Conservation (phyloP, 2,113 vertebrate species). For the Bombycilla garrulus region DNA sequence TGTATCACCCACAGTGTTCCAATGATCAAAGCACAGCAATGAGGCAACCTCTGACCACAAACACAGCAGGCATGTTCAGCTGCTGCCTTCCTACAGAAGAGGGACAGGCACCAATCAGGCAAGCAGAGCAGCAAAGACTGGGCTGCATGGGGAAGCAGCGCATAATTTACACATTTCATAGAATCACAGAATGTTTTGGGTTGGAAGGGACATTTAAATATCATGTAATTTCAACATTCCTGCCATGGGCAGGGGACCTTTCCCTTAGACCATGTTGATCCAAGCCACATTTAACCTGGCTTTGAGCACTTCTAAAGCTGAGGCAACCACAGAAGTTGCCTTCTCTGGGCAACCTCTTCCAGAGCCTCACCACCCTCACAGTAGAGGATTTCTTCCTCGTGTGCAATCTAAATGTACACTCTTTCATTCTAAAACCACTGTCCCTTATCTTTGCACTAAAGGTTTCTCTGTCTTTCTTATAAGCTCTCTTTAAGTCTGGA, state of each 20-base stretch:
- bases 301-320: neutral
- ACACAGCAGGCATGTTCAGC: neutral
- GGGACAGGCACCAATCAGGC: accelerated
- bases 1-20: neutral
- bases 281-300: neutral
- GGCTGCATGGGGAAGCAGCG: neutral
- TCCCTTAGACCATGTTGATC: accelerated
- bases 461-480: neutral
- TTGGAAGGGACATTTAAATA: neutral
- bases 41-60: neutral
- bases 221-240: neutral
- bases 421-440: neutral
- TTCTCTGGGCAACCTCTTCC: neutral
- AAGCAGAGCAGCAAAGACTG: accelerated
- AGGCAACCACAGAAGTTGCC: neutral
- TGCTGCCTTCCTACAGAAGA: neutral
- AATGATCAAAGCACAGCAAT: neutral
- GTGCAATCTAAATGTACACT: neutral
- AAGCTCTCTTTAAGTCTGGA: too few species aligned
- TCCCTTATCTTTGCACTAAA: neutral
- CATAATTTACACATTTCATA: neutral
- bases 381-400: neutral
- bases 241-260: accelerated
- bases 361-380: neutral
- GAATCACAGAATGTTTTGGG: neutral